phyloP scores from a whole-genome alignment of 2,797 vertebrate genomes.

The Acrossocheilus fasciatus region DNA sequence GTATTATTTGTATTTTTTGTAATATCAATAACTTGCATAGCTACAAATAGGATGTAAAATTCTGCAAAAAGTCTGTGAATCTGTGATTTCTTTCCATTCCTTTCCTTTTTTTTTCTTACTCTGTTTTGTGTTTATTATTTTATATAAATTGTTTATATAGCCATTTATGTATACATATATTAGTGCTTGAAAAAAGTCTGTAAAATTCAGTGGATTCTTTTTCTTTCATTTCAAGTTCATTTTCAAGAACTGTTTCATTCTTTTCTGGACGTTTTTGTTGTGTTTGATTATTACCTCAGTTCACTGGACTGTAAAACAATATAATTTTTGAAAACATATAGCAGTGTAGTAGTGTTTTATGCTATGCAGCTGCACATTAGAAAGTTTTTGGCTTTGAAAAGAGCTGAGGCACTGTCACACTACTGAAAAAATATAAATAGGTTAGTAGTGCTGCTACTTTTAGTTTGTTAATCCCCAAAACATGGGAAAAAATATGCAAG shows the following conservation, averaged over 20 bases:
- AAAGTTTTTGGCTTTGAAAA: not conserved
- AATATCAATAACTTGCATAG: not conserved
- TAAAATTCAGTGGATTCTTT: not conserved
- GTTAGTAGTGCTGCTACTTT: constrained; percentile 2
- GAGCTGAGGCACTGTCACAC: not conserved
- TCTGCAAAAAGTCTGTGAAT: not conserved
- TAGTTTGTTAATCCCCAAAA: not conserved
- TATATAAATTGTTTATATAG: no score
- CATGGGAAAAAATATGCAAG: not conserved
- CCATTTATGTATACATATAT: no score
- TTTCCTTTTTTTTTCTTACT: not conserved
- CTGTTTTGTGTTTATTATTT: not conserved
- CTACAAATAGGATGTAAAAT: not conserved
- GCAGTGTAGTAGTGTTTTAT: not conserved
- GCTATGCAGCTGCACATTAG: not conserved
- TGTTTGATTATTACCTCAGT: not conserved
- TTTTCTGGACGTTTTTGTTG: not conserved
- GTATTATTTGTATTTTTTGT: not conserved
- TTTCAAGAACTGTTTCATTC: not conserved
- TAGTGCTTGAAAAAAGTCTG: not conserved
- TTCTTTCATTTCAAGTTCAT: no score
- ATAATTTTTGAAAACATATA: not conserved
- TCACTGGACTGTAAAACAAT: not conserved
- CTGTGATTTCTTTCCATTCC: no score
- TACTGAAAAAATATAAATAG: not conserved